Percentiles rank a stretch among this genome's conserved stretches.
These are phyloP conservation scores for Diorhabda elongata DNA, from an alignment of 1,140 invertebrate genomes.

Conservation along the genomic window DNA sequence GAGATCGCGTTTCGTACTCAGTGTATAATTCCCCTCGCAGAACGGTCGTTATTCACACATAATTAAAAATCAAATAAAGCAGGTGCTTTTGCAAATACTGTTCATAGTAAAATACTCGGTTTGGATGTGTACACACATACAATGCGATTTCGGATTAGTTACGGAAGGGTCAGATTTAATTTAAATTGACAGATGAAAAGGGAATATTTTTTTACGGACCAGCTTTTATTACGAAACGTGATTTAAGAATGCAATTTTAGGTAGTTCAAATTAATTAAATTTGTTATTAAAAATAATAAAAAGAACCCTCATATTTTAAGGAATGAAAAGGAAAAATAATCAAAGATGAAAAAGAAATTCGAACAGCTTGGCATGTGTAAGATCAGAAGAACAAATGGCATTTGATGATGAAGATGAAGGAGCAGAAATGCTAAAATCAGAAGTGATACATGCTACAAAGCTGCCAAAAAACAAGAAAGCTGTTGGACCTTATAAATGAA, in stretches of 20 bases:
- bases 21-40: conserved; percentile 29
- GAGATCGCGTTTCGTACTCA: neutral
- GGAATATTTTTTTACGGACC: too few species aligned
- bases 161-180: conserved; percentile 6
- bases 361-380: too few species aligned
- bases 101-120: neutral
- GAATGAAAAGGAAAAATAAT: too few species aligned
- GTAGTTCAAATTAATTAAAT: neutral
- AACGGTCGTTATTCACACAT: conserved; percentile 36
- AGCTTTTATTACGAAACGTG: neutral
- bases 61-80: conserved; percentile 42
- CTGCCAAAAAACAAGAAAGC: too few species aligned
- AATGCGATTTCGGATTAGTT: neutral
- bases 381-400: too few species aligned
- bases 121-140: neutral
- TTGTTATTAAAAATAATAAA: neutral
- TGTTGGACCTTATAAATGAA: too few species aligned
- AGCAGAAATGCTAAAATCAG: too few species aligned
- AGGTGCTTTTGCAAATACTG: conserved; percentile 35
- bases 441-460: too few species aligned
- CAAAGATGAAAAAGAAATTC: too few species aligned
- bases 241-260: neutral
- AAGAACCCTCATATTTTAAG: neutral
- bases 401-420: too few species aligned
- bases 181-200: neutral